Conservation (phyloP, 2,888 invertebrate genomes). For the Amphipyra tragopoginis region DNA sequence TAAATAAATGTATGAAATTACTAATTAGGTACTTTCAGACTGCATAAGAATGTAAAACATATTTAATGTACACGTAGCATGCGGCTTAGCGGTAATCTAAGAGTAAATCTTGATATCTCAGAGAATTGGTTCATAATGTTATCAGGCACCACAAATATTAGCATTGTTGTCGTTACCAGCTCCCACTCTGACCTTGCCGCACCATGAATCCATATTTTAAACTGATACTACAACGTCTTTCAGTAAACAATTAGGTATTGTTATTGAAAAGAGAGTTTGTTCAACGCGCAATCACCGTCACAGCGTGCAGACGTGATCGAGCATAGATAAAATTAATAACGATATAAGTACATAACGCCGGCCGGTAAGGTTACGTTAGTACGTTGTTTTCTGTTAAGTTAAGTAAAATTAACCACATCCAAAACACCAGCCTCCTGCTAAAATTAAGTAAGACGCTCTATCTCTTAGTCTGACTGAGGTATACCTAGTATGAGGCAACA, state of each 20-base stretch:
- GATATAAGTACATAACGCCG: slow-evolving; percentile 34
- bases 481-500: too few relatives aligned
- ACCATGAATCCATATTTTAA: slow-evolving; percentile 75
- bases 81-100: slow-evolving; percentile 85
- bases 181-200: slow-evolving; percentile 78
- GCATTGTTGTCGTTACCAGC: slow-evolving; percentile 80
- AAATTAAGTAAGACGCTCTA: too few relatives aligned
- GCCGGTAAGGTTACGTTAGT: slow-evolving; percentile 30
- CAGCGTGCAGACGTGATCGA: slow-evolving; percentile 52
- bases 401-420: slow-evolving; percentile 8
- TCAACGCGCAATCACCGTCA: slow-evolving; percentile 46
- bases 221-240: slow-evolving; percentile 69
- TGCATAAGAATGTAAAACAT: slow-evolving; percentile 65
- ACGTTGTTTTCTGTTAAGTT: slow-evolving; percentile 37
- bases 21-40: slow-evolving; percentile 55
- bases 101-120: slow-evolving; percentile 86
- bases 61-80: slow-evolving; percentile 73
- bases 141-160: slow-evolving; percentile 86
- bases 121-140: slow-evolving; percentile 88
- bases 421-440: too few relatives aligned
- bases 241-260: slow-evolving; percentile 69
- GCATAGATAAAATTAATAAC: slow-evolving; percentile 54
- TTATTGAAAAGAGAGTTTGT: slow-evolving; percentile 71
- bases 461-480: too few relatives aligned
- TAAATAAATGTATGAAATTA: neutral